Evolutionary conservation across 2,888 invertebrate genomes (phyloP).

Genomic region (Tenthredo mesomela): DNA sequence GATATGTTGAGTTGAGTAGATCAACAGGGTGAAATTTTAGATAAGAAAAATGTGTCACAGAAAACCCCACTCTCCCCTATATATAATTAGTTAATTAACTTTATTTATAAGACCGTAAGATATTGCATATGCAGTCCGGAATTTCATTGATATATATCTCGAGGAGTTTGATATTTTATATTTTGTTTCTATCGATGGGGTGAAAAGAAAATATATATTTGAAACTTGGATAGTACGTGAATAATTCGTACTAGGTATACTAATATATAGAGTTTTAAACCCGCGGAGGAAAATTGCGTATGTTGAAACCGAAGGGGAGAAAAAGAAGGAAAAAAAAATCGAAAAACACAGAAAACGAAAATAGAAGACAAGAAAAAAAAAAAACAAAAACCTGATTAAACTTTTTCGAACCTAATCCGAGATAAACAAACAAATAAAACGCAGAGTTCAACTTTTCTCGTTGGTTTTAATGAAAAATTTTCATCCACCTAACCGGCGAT

Average conservation of each 20-base stretch:
- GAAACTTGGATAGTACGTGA: neutral
- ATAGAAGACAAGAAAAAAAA: neutral
- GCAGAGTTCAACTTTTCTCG: slow-evolving; percentile 21
- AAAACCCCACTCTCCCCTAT: no score
- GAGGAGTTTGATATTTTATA: neutral
- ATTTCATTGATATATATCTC: neutral
- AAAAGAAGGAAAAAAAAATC: neutral
- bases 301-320: neutral
- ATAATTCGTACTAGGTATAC: neutral
- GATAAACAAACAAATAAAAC: slow-evolving; percentile 37
- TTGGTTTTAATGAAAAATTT: slow-evolving; percentile 26
- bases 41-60: no score
- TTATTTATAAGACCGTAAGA: neutral
- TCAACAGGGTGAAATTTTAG: no score
- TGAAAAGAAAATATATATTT: neutral
- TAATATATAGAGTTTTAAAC: neutral
- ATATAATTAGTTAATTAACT: neutral
- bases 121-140: neutral
- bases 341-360: neutral
- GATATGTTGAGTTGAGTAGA: no score
- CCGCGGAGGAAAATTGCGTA: neutral
- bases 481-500: neutral
- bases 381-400: slow-evolving; percentile 1
- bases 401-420: slow-evolving; percentile 29
- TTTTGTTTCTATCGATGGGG: neutral